Evolutionary conservation across 2,888 invertebrate genomes (phyloP).

Genomic region (Machimus atricapillus): DNA sequence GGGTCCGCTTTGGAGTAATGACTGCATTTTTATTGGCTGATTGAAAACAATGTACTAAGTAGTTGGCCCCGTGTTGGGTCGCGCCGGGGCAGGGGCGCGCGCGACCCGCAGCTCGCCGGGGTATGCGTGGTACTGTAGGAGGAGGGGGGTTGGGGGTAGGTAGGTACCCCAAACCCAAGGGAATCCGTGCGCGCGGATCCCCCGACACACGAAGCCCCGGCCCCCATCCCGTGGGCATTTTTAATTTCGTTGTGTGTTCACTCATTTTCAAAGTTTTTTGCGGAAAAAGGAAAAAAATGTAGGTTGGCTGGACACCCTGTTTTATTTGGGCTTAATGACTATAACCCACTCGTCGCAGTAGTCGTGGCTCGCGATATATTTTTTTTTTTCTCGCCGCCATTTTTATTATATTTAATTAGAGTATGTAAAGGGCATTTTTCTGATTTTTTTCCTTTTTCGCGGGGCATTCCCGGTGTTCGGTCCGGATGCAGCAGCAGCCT

Average conservation of each 20-base stretch:
- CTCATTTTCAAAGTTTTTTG: slow-evolving; percentile 37
- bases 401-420: slow-evolving; percentile 42
- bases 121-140: slow-evolving; percentile 39
- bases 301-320: slow-evolving; percentile 22
- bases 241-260: slow-evolving; percentile 33
- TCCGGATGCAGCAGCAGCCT: slow-evolving; percentile 16
- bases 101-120: slow-evolving; percentile 3
- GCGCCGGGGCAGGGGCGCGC: background rate
- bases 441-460: slow-evolving; percentile 15
- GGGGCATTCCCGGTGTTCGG: background rate
- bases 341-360: slow-evolving; percentile 20
- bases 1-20: slow-evolving; percentile 54
- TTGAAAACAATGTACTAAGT: slow-evolving; percentile 58
- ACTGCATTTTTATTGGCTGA: slow-evolving; percentile 64
- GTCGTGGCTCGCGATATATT: slow-evolving; percentile 16
- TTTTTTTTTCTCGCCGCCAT: slow-evolving; percentile 39
- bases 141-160: too few relatives aligned
- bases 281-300: slow-evolving; percentile 14
- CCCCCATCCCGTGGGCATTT: background rate
- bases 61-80: slow-evolving; percentile 51
- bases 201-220: background rate
- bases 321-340: slow-evolving; percentile 39
- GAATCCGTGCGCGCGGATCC: too few relatives aligned
- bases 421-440: slow-evolving; percentile 35
- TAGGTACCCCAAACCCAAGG: background rate